Conservation (phyloP, 2,113 vertebrate genomes). For the Rhipidura dahli region DNA sequence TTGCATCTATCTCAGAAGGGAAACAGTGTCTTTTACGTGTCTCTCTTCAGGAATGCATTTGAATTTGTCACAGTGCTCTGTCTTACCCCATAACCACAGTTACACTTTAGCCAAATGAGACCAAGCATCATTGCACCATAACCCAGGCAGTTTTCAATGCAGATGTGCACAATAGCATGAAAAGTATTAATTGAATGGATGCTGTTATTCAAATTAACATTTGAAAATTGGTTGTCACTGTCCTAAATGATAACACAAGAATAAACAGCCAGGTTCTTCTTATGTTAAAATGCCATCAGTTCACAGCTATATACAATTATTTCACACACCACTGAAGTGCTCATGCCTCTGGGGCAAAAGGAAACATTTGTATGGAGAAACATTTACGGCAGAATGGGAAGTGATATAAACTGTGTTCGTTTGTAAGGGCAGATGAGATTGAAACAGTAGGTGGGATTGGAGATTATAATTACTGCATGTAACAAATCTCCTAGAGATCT, state of each 20-base stretch:
- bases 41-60: background rate
- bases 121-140: background rate
- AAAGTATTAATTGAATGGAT: background rate
- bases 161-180: background rate
- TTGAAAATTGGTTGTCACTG: background rate
- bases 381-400: background rate
- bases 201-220: background rate
- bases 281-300: background rate
- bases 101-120: background rate
- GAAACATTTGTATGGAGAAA: background rate
- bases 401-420: background rate
- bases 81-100: background rate
- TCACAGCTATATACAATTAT: background rate
- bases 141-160: background rate
- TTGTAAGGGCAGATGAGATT: background rate
- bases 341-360: background rate
- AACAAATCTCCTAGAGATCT: constrained; percentile 1
- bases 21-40: background rate
- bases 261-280: background rate
- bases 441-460: background rate
- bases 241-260: background rate
- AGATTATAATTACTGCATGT: background rate
- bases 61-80: background rate
- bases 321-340: background rate
- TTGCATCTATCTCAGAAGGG: background rate